Evolutionary conservation across 53 echinoderm and acorn worm genomes (phyloP).

Genomic region (Glandiceps talaboti): DNA sequence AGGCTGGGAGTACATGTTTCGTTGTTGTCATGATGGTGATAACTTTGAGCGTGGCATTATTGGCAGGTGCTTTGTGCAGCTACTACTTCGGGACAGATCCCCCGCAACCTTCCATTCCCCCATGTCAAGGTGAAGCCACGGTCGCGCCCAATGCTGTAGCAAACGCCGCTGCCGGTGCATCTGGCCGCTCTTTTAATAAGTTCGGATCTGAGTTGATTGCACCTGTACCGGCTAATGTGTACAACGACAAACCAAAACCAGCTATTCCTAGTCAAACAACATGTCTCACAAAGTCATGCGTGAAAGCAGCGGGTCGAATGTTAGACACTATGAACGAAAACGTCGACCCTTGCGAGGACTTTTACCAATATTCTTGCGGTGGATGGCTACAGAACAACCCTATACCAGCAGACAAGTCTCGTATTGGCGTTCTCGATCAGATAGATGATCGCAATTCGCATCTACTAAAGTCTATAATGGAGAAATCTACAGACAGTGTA

Average conservation of each 20-base stretch:
- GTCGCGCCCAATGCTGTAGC: too few relatives aligned
- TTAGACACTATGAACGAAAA: slow-evolving; percentile 60
- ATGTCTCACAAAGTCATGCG: background rate
- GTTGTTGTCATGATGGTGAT: background rate
- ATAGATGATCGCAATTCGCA: slow-evolving; percentile 21
- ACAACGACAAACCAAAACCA: background rate
- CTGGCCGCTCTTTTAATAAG: background rate
- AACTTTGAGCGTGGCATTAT: background rate
- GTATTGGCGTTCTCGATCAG: slow-evolving; percentile 29
- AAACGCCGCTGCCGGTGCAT: background rate
- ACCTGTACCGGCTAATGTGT: background rate
- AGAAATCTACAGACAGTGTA: background rate
- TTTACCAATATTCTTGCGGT: slow-evolving; percentile 91
- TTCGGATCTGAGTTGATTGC: background rate
- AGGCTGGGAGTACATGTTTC: background rate
- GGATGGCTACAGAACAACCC: slow-evolving; percentile 60
- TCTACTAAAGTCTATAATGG: background rate
- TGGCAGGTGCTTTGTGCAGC: background rate
- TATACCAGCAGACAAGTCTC: slow-evolving; percentile 63
- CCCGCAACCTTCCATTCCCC: background rate
- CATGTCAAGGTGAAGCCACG: background rate
- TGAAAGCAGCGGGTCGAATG: slow-evolving; percentile 47
- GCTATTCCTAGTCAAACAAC: too few relatives aligned
- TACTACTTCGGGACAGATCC: background rate
- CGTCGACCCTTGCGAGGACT: slow-evolving; percentile 81